Evolutionary conservation across 2,888 invertebrate species (phyloP), one percentile per base, ranked within the genome.

Genomic region (Ariolimax columbianus): DNA sequence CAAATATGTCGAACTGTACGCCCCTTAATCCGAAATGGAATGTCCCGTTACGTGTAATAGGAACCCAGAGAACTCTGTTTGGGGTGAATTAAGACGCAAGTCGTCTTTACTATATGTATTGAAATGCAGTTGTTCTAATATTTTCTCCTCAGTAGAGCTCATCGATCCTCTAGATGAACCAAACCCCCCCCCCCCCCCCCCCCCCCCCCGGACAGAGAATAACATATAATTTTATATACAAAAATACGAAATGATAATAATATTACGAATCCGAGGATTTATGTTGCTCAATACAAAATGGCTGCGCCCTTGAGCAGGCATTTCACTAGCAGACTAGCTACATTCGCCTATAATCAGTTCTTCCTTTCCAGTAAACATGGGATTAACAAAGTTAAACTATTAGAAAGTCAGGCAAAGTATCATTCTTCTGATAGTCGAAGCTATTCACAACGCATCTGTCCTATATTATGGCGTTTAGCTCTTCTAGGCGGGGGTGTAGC

Each of bases 281-380:
- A 30, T 26, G n/a, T 55, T 33, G 14, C 17, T 1, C 66, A 47
- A 26, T 30, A 17, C 26, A 68, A 77, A 43, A 83, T 77, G 75
- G 83, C 75, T 66, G 83, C 77, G 70, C 77, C 77, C 77, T 63
- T 77, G 23, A 77, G 43, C 26, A 19, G 40, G 68, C 26, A 19
- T 4, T 26, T 77, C 47, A 36, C 26, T 17, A 33, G 59, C 9
- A 63, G 47, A 23, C 19, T 83, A 30, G 4, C 38, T n/a, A 55
- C 77, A 33, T 9, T 36, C 0, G 9, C n/a, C 0, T 75, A 66
- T 63, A 51, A 63, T 26, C 75, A 47, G n/a, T 47, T 68, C 6
- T 43, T 23, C 23, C 43, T 36, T 23, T 51, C 66, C 43, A 40
- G 66, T 43, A 79, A 11, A 47, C 30, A 30, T 19, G 63, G 79